A percentile compares a stretch with the other conserved stretches of the same genome.
phyloP scores from a whole-genome alignment of 1,140 invertebrate genomes.

The Papilio glaucus region DNA sequence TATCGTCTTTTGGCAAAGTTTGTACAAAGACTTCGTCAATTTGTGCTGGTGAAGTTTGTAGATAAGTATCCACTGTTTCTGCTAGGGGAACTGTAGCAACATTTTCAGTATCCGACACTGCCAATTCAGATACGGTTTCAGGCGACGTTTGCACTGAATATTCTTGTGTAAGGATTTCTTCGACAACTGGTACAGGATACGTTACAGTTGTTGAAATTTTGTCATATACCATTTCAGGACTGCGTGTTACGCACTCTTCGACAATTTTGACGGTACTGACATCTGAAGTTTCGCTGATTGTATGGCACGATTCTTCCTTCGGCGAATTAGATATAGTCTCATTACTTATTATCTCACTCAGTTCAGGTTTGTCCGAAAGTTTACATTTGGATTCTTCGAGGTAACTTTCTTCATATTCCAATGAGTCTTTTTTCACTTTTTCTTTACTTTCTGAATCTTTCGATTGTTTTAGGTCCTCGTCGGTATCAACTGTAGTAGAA shows the following conservation, averaged over 20 bases:
- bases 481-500: conserved; percentile 57
- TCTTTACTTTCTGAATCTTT: conserved; percentile 62
- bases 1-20: conserved; percentile 80
- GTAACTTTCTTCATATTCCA: conserved; percentile 41
- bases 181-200: conserved; percentile 84
- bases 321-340: conserved; percentile 66
- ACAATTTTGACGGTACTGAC: conserved; percentile 85
- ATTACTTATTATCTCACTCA: conserved; percentile 63
- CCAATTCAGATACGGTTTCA: conserved; percentile 63
- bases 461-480: conserved; percentile 48
- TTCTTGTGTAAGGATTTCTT: conserved; percentile 81
- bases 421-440: conserved; percentile 57
- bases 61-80: conserved; percentile 81
- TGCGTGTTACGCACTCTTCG: conserved; percentile 84
- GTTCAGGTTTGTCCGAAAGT: conserved; percentile 47
- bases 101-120: conserved; percentile 69
- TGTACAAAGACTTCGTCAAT: conserved; percentile 80
- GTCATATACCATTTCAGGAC: conserved; percentile 74
- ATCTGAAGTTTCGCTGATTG: conserved; percentile 84
- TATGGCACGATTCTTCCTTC: conserved; percentile 83
- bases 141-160: conserved; percentile 86
- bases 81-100: conserved; percentile 60
- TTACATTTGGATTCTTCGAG: conserved; percentile 47
- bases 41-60: conserved; percentile 84
- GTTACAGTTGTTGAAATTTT: conserved; percentile 81